Conservation (phyloP, 2,113 vertebrate species). For the Periophthalmus modestus region DNA sequence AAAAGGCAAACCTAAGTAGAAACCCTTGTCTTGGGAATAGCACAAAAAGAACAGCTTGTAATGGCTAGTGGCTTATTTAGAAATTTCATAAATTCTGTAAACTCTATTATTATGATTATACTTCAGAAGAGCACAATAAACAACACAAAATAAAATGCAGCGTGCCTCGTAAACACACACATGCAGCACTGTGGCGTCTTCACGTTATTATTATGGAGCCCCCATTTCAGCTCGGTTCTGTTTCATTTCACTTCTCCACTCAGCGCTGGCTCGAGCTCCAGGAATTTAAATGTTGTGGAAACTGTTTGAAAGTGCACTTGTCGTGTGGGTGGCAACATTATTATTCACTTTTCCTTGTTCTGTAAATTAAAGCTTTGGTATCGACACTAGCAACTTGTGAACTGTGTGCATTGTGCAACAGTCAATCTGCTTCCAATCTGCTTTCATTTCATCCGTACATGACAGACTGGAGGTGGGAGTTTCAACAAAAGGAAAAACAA, state of each 20-base stretch:
- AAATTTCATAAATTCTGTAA: background rate
- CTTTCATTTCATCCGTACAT: conserved; percentile 46
- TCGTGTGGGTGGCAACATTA: conserved; percentile 49
- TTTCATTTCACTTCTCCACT: conserved; percentile 51
- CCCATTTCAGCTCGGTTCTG: conserved; percentile 40
- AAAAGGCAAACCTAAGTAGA: background rate
- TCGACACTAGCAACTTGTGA: conserved; percentile 54
- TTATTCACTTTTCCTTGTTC: conserved; percentile 61
- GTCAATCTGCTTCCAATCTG: conserved; percentile 52
- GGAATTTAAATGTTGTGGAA: conserved; percentile 35
- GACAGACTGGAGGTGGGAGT: conserved; percentile 41
- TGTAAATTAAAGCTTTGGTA: conserved; percentile 64
- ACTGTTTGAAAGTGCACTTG: conserved; percentile 28
- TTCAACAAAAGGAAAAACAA: conserved; percentile 57
- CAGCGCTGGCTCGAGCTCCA: conserved; percentile 47
- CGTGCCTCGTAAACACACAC: conserved; percentile 17
- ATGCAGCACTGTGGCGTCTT: conserved; percentile 12
- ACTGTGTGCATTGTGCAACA: conserved; percentile 47
- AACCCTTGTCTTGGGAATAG: background rate
- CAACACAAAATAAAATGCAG: background rate
- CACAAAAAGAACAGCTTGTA: background rate
- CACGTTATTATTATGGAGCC: conserved; percentile 34
- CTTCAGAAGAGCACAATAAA: background rate
- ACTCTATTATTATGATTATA: background rate
- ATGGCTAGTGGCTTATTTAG: background rate